Conservation (phyloP, 1,140 invertebrate genomes). For the Drosophila navojoa region DNA sequence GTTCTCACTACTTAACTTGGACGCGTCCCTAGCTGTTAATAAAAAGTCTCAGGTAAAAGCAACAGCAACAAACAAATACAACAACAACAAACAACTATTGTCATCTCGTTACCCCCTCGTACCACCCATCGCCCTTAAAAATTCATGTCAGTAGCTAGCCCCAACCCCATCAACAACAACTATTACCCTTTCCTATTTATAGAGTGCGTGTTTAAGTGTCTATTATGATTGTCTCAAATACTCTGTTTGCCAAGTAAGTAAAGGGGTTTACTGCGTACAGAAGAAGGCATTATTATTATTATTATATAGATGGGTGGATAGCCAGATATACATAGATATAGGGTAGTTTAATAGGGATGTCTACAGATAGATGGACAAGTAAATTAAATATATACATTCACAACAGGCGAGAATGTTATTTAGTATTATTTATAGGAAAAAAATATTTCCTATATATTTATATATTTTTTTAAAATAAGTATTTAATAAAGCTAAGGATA, state of each 20-base stretch:
- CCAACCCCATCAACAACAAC: background rate
- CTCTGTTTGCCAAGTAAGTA: background rate
- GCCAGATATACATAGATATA: too few species aligned
- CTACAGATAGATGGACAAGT: too few species aligned
- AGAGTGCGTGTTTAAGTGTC: background rate
- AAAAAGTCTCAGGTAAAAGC: constrained; percentile 84
- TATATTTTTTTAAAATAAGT: too few species aligned
- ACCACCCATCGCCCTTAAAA: background rate
- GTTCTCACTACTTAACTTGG: constrained; percentile 86
- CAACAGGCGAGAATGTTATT: too few species aligned
- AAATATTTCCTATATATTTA: too few species aligned
- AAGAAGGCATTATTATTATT: too few species aligned
- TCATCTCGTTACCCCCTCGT: background rate
- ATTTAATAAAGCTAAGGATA: too few species aligned
- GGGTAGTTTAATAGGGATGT: too few species aligned
- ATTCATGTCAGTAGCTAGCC: constrained; percentile 18
- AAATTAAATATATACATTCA: too few species aligned
- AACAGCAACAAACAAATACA: background rate
- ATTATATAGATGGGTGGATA: too few species aligned
- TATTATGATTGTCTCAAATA: background rate
- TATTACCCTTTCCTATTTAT: background rate
- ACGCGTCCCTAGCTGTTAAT: constrained; percentile 84
- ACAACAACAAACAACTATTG: background rate
- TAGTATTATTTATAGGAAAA: too few species aligned
- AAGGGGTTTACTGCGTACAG: too few species aligned